phyloP scores from a whole-genome alignment of 2,113 vertebrate genomes.

The Archocentrus centrarchus region DNA sequence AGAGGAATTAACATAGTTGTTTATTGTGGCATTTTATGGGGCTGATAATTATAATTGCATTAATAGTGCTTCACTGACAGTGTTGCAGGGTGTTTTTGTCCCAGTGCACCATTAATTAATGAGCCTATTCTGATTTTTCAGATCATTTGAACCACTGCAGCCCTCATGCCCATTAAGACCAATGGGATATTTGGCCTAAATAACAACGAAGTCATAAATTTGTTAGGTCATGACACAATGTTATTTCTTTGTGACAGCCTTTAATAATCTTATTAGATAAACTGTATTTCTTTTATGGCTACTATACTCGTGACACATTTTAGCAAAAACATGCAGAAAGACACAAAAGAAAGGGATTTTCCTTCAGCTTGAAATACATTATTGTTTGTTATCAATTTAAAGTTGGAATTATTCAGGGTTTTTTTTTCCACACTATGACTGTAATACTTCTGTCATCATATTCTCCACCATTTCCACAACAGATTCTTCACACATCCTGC shows the following conservation, averaged over 20 bases:
- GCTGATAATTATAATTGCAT: constrained; percentile 63
- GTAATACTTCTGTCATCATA: no score
- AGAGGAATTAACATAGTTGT: constrained; percentile 15
- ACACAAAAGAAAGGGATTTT: neutral
- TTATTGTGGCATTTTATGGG: constrained; percentile 52
- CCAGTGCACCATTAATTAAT: constrained; percentile 51
- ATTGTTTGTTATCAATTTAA: neutral
- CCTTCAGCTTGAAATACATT: rapidly evolving
- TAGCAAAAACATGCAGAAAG: neutral
- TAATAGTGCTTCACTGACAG: constrained; percentile 58
- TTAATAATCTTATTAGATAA: neutral
- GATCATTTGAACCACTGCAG: constrained; percentile 34
- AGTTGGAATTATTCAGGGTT: neutral
- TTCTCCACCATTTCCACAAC: no score
- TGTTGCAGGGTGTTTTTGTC: constrained; percentile 59
- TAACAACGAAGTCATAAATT: constrained; percentile 28
- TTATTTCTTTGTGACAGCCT: neutral
- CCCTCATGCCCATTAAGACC: neutral
- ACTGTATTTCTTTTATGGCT: neutral
- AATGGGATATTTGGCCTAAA: constrained; percentile 19
- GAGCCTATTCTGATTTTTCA: constrained; percentile 39
- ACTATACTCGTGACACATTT: neutral
- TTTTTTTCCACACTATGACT: neutral
- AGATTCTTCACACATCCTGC: no score
- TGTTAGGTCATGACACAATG: neutral